Conservation (phyloP, 2,888 invertebrate species). For the Sinelater perroti region DNA sequence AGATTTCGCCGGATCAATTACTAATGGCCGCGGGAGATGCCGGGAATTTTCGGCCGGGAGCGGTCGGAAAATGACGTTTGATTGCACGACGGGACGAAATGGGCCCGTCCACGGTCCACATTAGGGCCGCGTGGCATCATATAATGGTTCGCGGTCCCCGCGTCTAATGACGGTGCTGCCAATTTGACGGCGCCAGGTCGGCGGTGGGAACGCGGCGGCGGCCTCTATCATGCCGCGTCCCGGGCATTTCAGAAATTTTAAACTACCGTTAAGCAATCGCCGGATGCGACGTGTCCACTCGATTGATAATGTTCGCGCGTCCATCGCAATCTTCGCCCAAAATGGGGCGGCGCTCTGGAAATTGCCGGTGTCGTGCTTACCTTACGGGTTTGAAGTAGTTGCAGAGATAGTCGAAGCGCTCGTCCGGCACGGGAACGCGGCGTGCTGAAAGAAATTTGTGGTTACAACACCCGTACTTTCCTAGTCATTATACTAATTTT, state of each 20-base stretch:
- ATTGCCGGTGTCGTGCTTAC: constrained; percentile 64
- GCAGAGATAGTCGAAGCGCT: constrained; percentile 90
- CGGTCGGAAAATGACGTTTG: constrained; percentile 8
- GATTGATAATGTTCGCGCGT: constrained; percentile 33
- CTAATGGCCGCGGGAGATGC: background rate
- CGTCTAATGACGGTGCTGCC: constrained; percentile 51
- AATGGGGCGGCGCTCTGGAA: constrained; percentile 14
- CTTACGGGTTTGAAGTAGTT: constrained; percentile 94
- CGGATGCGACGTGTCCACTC: constrained; percentile 34
- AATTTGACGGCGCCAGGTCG: constrained; percentile 53
- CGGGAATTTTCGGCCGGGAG: background rate
- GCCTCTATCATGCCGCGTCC: constrained; percentile 42
- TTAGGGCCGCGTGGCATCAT: constrained; percentile 27
- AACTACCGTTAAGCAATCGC: constrained; percentile 38
- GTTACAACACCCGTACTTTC: constrained; percentile 4
- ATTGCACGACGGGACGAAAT: constrained; percentile 25
- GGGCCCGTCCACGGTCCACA: constrained; percentile 18
- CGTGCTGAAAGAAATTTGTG: constrained; percentile 67
- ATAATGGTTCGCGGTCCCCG: constrained; percentile 44
- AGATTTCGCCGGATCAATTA: constrained; percentile 14
- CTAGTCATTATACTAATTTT: background rate
- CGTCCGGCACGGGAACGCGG: constrained; percentile 97
- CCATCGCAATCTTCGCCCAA: constrained; percentile 18
- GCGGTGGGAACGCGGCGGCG: constrained; percentile 51
- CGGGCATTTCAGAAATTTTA: constrained; percentile 38